Conservation (phyloP, 2,113 vertebrate genomes). For the Toxotes jaculatrix region DNA sequence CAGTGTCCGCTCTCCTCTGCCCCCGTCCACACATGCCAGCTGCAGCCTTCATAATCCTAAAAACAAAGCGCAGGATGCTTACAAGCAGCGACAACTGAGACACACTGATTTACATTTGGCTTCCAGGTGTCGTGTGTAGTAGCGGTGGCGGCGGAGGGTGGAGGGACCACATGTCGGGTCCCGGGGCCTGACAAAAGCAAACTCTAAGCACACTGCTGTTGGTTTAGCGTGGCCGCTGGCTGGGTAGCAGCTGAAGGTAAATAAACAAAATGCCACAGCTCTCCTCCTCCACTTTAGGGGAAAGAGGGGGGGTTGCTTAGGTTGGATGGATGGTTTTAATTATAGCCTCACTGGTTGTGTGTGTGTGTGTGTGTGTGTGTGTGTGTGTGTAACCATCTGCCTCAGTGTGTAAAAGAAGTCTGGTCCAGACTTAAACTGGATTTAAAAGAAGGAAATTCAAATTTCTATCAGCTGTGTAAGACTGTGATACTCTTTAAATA, state of each 20-base stretch:
- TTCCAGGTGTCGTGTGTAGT: slow-evolving; percentile 49
- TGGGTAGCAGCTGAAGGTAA: slow-evolving; percentile 54
- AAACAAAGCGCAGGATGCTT: slow-evolving; percentile 17
- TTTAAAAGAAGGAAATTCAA: slow-evolving; percentile 25
- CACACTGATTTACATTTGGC: slow-evolving; percentile 46
- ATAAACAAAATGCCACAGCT: slow-evolving; percentile 56
- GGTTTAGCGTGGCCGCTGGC: slow-evolving; percentile 31
- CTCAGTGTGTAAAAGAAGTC: background rate
- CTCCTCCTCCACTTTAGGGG: background rate
- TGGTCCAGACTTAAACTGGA: slow-evolving; percentile 15
- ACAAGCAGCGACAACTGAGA: slow-evolving; percentile 34
- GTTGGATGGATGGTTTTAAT: slow-evolving; percentile 55
- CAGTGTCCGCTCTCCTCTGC: no score
- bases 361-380: slow-evolving; percentile 26
- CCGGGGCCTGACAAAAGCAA: slow-evolving; percentile 19
- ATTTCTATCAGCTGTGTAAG: background rate
- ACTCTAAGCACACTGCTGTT: slow-evolving; percentile 43
- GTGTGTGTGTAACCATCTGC: slow-evolving; percentile 51
- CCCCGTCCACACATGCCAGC: slow-evolving; percentile 35
- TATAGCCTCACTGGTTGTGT: slow-evolving; percentile 38
- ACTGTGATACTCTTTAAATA: background rate
- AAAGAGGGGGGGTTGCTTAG: slow-evolving; percentile 5
- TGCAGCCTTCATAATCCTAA: slow-evolving; percentile 51
- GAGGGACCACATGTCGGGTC: slow-evolving; percentile 36
- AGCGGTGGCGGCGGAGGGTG: background rate